phyloP scores from a whole-genome alignment of 2,113 vertebrate species.

The Zeus faber region DNA sequence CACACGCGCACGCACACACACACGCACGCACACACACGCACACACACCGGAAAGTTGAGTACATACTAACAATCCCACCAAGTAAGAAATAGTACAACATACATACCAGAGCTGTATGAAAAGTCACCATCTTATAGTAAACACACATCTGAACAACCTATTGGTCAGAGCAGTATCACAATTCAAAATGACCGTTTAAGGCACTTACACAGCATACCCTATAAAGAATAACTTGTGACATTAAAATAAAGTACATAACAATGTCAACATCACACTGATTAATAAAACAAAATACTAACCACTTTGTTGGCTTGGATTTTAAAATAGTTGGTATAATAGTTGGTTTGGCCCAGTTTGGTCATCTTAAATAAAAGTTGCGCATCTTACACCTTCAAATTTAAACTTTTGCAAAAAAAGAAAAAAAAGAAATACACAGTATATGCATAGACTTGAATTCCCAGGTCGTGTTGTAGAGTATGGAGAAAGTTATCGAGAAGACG shows the following conservation, averaged over 20 bases:
- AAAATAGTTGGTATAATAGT: too few relatives aligned
- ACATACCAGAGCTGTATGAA: slow-evolving; percentile 12
- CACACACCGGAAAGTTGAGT: too few relatives aligned
- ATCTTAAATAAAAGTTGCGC: too few relatives aligned
- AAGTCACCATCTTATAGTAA: slow-evolving; percentile 25
- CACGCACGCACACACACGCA: too few relatives aligned
- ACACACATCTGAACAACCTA: slow-evolving; percentile 38
- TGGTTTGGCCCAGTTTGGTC: slow-evolving; percentile 52
- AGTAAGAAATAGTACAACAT: slow-evolving; percentile 20
- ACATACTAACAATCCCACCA: slow-evolving; percentile 23
- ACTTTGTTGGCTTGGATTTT: slow-evolving; percentile 48
- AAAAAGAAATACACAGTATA: slow-evolving; percentile 28
- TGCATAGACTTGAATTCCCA: slow-evolving; percentile 70
- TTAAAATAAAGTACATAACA: slow-evolving; percentile 7
- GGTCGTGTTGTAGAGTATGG: slow-evolving; percentile 9
- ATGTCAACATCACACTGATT: slow-evolving; percentile 1
- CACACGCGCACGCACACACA: too few relatives aligned
- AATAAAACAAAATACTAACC: slow-evolving; percentile 33
- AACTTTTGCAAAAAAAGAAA: slow-evolving; percentile 28
- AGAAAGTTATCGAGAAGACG: too few relatives aligned
- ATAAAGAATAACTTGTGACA: not conserved
- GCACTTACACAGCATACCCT: slow-evolving; percentile 47
- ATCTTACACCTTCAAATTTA: slow-evolving; percentile 15
- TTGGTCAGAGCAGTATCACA: too few relatives aligned
- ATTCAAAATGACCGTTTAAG: slow-evolving; percentile 64